Evolutionary conservation across 2,888 invertebrate genomes (phyloP).

Genomic region (Mesopsocus fuscifrons): DNA sequence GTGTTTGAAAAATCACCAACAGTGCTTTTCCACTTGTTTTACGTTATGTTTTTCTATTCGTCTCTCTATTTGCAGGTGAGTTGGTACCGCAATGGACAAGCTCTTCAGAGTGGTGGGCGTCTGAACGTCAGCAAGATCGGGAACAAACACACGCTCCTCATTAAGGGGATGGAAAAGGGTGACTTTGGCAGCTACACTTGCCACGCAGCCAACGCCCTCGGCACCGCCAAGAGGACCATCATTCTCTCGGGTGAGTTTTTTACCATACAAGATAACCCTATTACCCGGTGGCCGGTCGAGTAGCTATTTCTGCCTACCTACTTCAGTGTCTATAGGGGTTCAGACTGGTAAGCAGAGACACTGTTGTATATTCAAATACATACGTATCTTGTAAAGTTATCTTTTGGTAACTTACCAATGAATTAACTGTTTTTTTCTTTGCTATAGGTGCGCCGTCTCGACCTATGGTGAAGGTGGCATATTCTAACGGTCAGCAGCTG

Average conservation of each 20-base stretch:
- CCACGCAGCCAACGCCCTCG: conserved; percentile 17
- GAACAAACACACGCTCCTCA: conserved; percentile 13
- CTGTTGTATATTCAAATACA: no score
- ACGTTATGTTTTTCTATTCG: no score
- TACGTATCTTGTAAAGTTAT: no score
- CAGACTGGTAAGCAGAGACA: no score
- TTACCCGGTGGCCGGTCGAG: no score
- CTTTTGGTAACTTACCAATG: neutral
- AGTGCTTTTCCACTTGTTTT: no score
- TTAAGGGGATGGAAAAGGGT: conserved; percentile 16
- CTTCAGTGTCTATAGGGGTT: no score
- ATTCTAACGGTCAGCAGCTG: conserved; percentile 13
- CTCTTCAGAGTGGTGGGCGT: neutral
- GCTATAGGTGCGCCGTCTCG: conserved; percentile 11
- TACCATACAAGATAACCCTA: no score
- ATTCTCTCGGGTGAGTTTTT: conserved; percentile 18
- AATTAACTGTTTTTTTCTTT: conserved; percentile 3
- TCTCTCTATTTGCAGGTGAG: no score
- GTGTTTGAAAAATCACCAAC: no score
- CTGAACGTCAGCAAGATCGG: neutral
- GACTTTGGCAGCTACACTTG: conserved; percentile 20
- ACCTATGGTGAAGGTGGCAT: conserved; percentile 4
- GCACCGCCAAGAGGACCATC: conserved; percentile 16
- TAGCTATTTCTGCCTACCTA: no score
- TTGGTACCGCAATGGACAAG: neutral